A percentile compares a stretch with the other conserved stretches of the same genome.
phyloP scores from a whole-genome alignment of 30 jellyfish, hydroid and myxozoan genomes.

The Hydractinia echinata region DNA sequence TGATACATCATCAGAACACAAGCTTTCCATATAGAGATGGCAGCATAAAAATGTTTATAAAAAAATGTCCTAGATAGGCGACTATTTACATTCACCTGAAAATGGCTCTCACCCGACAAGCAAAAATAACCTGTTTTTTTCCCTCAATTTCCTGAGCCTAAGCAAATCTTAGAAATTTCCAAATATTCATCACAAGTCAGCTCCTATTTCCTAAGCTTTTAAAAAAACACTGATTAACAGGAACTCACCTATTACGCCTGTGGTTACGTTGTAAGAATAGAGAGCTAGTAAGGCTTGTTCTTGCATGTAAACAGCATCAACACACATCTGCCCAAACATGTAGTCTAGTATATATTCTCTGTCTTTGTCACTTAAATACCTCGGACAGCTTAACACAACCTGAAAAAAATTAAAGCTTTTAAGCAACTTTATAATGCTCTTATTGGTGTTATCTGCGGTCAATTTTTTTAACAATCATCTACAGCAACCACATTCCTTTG shows the following conservation, averaged over 20 bases:
- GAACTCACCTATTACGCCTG: slow-evolving; percentile 75
- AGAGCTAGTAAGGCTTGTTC: slow-evolving; percentile 72
- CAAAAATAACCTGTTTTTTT: too few relatives aligned
- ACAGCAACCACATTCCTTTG: too few relatives aligned
- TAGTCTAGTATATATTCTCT: slow-evolving; percentile 64
- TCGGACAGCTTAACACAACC: slow-evolving; percentile 68
- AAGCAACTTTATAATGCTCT: background rate
- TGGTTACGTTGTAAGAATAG: slow-evolving; percentile 68
- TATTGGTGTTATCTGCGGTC: background rate
- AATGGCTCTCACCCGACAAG: too few relatives aligned
- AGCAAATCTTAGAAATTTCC: too few relatives aligned
- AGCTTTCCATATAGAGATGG: too few relatives aligned
- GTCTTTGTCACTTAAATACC: slow-evolving; percentile 59
- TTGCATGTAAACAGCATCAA: slow-evolving; percentile 58
- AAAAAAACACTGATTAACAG: background rate
- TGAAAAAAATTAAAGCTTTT: slow-evolving; percentile 14
- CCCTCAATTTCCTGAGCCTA: too few relatives aligned
- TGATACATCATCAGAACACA: too few relatives aligned
- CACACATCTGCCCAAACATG: slow-evolving; percentile 74
- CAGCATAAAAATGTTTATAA: too few relatives aligned
- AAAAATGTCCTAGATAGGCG: too few relatives aligned
- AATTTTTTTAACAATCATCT: background rate
- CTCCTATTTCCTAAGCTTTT: too few relatives aligned
- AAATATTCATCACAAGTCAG: too few relatives aligned
- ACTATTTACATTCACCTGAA: too few relatives aligned